Percentiles rank a stretch among this genome's conserved stretches.
phyloP scores from a whole-genome alignment of 2,113 vertebrate species.

The Tor tambroides region DNA sequence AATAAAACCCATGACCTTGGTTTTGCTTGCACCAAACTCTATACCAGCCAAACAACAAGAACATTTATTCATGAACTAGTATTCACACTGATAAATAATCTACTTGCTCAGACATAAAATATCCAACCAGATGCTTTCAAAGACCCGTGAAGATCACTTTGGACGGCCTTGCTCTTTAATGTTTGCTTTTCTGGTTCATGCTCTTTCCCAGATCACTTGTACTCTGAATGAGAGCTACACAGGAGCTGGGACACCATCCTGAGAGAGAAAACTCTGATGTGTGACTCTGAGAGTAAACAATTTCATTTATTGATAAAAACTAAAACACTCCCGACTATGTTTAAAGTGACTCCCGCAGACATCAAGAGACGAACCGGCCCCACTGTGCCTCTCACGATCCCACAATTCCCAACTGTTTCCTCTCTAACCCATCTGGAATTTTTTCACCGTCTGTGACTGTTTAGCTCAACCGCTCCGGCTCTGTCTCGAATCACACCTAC shows the following conservation, averaged over 20 bases:
- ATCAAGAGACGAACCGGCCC: not conserved
- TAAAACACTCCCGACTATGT: conserved; percentile 2
- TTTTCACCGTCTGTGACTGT: not conserved
- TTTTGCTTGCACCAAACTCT: not conserved
- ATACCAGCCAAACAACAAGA: not conserved
- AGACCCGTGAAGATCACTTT: conserved; percentile 31
- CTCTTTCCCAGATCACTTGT: conserved; percentile 35
- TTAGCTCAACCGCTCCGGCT: not conserved
- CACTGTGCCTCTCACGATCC: not conserved
- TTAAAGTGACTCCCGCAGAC: conserved; percentile 34
- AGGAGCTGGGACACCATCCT: conserved; percentile 10
- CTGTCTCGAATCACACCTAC: not conserved
- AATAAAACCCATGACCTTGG: not conserved
- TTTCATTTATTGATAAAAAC: conserved; percentile 48
- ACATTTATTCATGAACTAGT: not conserved
- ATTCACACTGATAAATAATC: not conserved
- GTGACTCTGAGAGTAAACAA: conserved; percentile 44
- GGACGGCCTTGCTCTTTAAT: conserved; percentile 22
- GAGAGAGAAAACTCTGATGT: conserved; percentile 39
- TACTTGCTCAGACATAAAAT: conserved; percentile 14
- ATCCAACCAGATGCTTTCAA: conserved; percentile 22
- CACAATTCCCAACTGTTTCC: not conserved
- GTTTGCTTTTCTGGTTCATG: conserved; percentile 21
- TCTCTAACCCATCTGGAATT: not conserved
- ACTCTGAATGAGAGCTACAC: conserved; percentile 41